A percentile compares a stretch with the other conserved stretches of the same genome.
Conservation (phyloP, 2,888 invertebrate species). For the Epinotia ramella region DNA sequence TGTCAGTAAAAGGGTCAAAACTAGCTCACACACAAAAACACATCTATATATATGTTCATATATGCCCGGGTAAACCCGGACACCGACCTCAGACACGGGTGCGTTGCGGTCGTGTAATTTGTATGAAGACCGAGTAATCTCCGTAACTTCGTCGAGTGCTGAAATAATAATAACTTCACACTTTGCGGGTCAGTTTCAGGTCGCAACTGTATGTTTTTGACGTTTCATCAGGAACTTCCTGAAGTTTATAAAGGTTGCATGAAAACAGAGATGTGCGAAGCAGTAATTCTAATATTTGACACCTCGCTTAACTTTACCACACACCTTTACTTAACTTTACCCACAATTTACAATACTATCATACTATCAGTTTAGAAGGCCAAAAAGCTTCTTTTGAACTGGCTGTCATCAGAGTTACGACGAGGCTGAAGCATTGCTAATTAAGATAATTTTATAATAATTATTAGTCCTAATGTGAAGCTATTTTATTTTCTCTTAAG, state of each 20-base stretch:
- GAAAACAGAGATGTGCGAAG: neutral
- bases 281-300: too few species aligned
- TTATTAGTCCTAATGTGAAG: too few species aligned
- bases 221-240: neutral
- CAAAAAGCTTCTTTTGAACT: too few species aligned
- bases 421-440: too few species aligned
- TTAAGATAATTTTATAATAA: too few species aligned
- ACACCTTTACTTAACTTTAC: too few species aligned
- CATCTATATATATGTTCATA: neutral
- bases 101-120: constrained; percentile 29
- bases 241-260: neutral
- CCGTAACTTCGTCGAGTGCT: constrained; percentile 10
- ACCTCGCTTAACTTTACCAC: too few species aligned
- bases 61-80: neutral
- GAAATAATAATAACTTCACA: constrained; percentile 31
- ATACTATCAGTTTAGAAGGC: too few species aligned
- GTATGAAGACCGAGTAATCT: constrained; percentile 24
- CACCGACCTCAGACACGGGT: constrained; percentile 10
- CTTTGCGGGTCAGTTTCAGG: constrained; percentile 25
- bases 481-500: too few species aligned
- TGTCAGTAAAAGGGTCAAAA: neutral
- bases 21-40: neutral
- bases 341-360: too few species aligned
- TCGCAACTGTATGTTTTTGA: constrained; percentile 6
- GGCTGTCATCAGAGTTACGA: too few species aligned